These are phyloP conservation scores for Rhabdomys pumilio DNA, from an alignment of 2,797 vertebrate genomes.

Conservation along the genomic window DNA sequence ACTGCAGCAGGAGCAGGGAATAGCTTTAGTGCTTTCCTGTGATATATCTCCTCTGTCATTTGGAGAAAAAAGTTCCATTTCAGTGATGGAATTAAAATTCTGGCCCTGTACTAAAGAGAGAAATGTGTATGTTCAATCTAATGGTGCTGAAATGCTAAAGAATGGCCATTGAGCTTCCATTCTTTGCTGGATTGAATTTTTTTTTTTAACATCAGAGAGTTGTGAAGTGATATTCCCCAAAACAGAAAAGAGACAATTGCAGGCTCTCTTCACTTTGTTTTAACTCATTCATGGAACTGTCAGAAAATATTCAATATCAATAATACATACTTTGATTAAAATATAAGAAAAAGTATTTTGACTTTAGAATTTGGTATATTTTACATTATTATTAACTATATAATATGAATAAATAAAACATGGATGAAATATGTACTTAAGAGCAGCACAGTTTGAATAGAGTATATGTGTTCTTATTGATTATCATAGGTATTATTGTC, in stretches of 20 bases:
- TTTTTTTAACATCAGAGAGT: conserved; percentile 38
- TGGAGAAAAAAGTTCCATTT: conserved; percentile 74
- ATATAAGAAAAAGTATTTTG: conserved; percentile 53
- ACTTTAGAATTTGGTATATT: neutral
- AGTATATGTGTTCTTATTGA: neutral
- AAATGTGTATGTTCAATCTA: conserved; percentile 35
- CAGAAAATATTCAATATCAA: neutral
- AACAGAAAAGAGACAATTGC: neutral
- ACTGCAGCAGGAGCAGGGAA: conserved; percentile 62
- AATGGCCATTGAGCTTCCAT: conserved; percentile 52
- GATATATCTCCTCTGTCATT: conserved; percentile 53
- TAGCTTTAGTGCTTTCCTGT: conserved; percentile 42
- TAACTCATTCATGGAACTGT: neutral
- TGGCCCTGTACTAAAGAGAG: neutral
- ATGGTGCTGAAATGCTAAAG: conserved; percentile 66
- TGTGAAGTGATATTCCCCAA: conserved; percentile 22
- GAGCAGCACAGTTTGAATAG: neutral
- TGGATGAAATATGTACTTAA: neutral
- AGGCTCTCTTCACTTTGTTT: neutral
- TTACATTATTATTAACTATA: conserved; percentile 6
- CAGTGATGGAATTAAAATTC: conserved; percentile 61
- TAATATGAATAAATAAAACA: neutral
- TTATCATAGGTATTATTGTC: neutral
- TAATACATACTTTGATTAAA: neutral
- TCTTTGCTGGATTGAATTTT: conserved; percentile 43